Evolutionary conservation across 2,888 invertebrate genomes (phyloP), one percentile per base, ranked within the genome.

Genomic region (Salticus scenicus): DNA sequence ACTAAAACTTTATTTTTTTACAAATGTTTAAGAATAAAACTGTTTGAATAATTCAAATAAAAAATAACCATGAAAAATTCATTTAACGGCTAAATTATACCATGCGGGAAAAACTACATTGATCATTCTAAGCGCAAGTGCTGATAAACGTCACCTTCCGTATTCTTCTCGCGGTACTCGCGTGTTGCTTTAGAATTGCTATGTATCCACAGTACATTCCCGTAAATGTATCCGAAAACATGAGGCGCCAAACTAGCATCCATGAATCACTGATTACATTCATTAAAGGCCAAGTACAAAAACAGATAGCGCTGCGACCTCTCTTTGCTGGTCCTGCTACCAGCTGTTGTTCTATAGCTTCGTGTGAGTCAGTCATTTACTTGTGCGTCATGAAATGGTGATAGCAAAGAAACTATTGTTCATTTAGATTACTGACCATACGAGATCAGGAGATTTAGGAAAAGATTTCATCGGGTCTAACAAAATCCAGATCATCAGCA

Each of bases 361-460:
- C n/a, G 20, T 28, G 42, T 77, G 77, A 83, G 72, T 83, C 83
- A 77, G 30, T 67, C 76, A 67, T 72, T 76, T 67, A 30, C 17
- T 31, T 51, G 51, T 63, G 31, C 31, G n/a, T 30, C 30, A 51
- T 31, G 57, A 1, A 57, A 5, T 24, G 24, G 24, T 24, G 1
- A 24, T 24, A 24, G 17, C 7, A 47, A 47, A 14, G 42, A 57
- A 57, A 57, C 24, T 57, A 57, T 12, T 24, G 57, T 12, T 57
- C 24, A 4, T 20, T 20, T 24, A 57, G 20, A 57, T 57, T 57
- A 24, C 17, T 24, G 4, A 24, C 14, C 57, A 57, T 24, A 8
- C 14, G 57, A 5, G 57, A 24, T 20, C 24, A 24, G 57, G 57
- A 24, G 57, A 57, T 57, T 24, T 24, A 20, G 17, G 57, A 4